Evolutionary conservation across 1,140 invertebrate species (phyloP), one percentile per base, ranked within the genome.

Genomic region (Leptoteleia sp.): DNA sequence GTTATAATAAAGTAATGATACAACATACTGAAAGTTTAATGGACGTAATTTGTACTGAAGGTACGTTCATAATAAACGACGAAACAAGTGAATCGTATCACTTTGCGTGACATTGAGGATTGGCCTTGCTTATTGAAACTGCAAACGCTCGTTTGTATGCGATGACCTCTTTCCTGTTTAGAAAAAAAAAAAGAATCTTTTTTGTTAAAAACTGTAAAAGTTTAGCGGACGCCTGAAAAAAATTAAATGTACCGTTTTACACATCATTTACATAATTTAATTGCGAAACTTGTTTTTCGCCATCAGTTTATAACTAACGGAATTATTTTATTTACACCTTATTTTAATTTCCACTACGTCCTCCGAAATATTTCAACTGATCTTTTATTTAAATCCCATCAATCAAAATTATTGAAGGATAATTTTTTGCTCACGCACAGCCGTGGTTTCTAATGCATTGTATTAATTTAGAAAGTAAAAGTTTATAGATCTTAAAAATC

Each of bases 91-190:
- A 68, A 48, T 65, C 37, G 22, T 15, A 17, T 12, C 17, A 52
- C 38, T 57, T 68, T 48, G 17, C 5, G 27, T 40, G 64, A 47
- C 64, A 68, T 68, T 68, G 64, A 68, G 22, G 19, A 15, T 3
- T 59, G 65, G 42, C 65, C 65, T 70, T 70, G 65, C 33, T 70
- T 16, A 59, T 70, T 70, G 65, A 70, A 70, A 59, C 52, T 37
- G 38, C 17, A 4, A 52, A 16, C 17, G n/a, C 17, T 55, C 47
- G 29, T 47, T 68, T 42, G 42, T 47, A 19, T 27, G 12, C 35
- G 54, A 70, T 71, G 54, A 71, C 16, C 45, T 45, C 43, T 71
- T 59, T 59, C 67, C 67, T 59, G 67, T 61, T 71, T 38, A 68
- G n/a, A 68, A 12, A 48, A 50, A 55, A 67, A 55, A 35, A 22